Conservation (phyloP, 2,113 vertebrate species). For the Geococcyx californianus region DNA sequence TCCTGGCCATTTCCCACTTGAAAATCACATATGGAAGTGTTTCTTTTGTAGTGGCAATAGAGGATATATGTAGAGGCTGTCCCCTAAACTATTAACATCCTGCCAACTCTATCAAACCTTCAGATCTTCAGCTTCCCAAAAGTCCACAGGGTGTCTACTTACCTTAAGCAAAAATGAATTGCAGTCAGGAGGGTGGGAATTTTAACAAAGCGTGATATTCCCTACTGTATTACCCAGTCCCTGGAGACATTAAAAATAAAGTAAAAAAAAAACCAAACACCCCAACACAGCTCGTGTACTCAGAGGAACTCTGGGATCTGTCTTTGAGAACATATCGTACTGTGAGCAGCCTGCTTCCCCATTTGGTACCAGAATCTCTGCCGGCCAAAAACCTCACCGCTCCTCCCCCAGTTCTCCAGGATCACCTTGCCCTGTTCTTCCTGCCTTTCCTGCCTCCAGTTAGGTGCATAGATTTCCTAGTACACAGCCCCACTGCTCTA, state of each 20-base stretch:
- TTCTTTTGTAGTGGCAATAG: background rate
- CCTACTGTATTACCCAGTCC: background rate
- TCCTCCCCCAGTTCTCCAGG: background rate
- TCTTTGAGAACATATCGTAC: background rate
- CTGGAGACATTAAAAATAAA: background rate
- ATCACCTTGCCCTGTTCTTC: background rate
- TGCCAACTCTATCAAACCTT: background rate
- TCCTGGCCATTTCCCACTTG: background rate
- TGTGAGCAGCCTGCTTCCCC: background rate
- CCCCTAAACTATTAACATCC: background rate
- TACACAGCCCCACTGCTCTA: background rate
- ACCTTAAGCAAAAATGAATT: background rate
- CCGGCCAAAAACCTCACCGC: background rate
- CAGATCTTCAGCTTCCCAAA: background rate
- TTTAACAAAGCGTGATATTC: background rate
- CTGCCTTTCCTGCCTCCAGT: background rate
- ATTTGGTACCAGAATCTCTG: background rate
- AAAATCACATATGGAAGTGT: background rate
- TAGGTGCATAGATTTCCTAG: background rate
- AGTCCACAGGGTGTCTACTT: background rate
- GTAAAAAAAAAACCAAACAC: background rate
- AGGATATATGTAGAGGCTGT: background rate
- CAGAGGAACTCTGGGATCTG: background rate
- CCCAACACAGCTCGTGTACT: background rate
- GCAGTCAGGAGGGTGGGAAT: background rate